Conservation (phyloP, 2,797 vertebrate species). For the Sphenodon punctatus region DNA sequence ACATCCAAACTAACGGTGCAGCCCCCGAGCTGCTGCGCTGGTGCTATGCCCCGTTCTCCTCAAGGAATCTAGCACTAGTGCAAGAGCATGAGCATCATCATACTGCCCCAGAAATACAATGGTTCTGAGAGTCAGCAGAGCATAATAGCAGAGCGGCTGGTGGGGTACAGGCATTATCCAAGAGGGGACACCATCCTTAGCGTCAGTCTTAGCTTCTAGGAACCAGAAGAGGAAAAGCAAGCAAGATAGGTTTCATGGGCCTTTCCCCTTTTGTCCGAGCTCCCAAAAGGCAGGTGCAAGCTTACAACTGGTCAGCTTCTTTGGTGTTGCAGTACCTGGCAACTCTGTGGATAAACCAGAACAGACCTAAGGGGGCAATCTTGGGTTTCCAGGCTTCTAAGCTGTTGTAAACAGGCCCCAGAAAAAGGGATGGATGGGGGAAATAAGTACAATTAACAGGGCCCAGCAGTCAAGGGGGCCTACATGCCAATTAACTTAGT, state of each 20-base stretch:
- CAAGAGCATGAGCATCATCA: not conserved
- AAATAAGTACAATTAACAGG: too few species aligned
- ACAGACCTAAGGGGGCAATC: not conserved
- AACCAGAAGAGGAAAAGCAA: not conserved
- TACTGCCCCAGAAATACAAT: not conserved
- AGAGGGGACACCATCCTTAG: not conserved
- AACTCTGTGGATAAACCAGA: not conserved
- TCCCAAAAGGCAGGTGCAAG: not conserved
- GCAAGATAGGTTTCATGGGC: not conserved
- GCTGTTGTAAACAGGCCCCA: too few species aligned
- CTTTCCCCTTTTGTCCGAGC: not conserved
- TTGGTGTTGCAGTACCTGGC: not conserved
- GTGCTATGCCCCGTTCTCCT: too few species aligned
- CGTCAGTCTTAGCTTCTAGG: not conserved
- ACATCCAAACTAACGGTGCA: too few species aligned
- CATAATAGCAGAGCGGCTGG: not conserved
- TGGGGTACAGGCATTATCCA: not conserved
- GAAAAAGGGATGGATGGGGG: too few species aligned
- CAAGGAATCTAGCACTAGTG: too few species aligned
- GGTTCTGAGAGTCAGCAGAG: not conserved
- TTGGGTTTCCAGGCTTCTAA: not conserved
- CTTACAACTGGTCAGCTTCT: accelerated
- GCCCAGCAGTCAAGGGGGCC: too few species aligned
- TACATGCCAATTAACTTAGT: too few species aligned
- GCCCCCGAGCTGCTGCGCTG: too few species aligned